These are phyloP conservation scores for Cosmopolites sordidus DNA, from an alignment of 2,888 invertebrate genomes.

Conservation along the genomic window DNA sequence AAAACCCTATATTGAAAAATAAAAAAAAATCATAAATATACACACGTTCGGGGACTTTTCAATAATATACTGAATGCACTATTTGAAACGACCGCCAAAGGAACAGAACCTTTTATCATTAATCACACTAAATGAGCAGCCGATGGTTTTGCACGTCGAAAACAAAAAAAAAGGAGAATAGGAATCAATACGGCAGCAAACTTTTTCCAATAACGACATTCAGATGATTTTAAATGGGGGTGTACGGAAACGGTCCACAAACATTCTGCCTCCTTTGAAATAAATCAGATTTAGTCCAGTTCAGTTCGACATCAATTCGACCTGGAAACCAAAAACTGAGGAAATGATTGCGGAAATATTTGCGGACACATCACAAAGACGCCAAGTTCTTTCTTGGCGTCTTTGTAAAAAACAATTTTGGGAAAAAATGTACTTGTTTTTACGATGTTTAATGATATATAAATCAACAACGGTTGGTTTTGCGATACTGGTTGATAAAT, in stretches of 20 bases:
- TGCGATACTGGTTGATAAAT: too few relatives aligned
- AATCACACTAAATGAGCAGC: conserved; percentile 9
- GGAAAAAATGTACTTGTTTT: too few relatives aligned
- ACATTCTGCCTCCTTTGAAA: not conserved
- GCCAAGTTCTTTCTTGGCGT: too few relatives aligned
- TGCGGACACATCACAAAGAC: too few relatives aligned
- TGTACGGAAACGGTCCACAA: conserved; percentile 3
- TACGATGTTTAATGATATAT: too few relatives aligned
- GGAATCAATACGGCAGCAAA: conserved; percentile 8
- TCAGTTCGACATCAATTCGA: too few relatives aligned
- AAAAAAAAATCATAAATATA: too few relatives aligned
- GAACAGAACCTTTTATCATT: conserved; percentile 3
- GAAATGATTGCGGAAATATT: too few relatives aligned
- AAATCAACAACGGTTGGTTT: too few relatives aligned
- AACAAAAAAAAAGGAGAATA: conserved; percentile 4
- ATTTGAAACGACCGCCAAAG: not conserved
- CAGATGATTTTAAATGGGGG: conserved; percentile 10
- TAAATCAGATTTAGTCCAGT: not conserved
- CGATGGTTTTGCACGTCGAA: conserved; percentile 11
- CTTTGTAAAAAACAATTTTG: too few relatives aligned
- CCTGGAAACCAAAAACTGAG: too few relatives aligned
- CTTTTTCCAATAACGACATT: conserved; percentile 14
- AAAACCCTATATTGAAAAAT: too few relatives aligned
- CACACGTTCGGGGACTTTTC: not conserved
- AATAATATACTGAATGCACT: not conserved